Conservation (phyloP, 2,113 vertebrate genomes). For the Odocoileus hemionus region DNA sequence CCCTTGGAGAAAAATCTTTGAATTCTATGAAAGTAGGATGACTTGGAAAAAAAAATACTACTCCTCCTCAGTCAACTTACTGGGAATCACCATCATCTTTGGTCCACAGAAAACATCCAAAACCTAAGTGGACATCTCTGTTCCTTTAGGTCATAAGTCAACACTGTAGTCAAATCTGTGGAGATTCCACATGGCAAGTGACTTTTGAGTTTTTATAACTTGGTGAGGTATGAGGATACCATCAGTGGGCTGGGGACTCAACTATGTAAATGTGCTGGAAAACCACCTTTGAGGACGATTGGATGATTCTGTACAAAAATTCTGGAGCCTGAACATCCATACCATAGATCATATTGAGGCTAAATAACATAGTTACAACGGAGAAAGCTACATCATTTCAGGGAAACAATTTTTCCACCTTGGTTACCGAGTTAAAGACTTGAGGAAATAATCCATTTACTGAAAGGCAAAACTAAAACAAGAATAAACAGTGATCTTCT, state of each 20-base stretch:
- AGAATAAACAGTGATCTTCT: not conserved
- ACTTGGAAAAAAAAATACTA: not conserved
- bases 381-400: not conserved
- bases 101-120: not conserved
- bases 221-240: not conserved
- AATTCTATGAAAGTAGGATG: not conserved
- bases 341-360: not conserved
- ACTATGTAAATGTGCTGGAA: not conserved
- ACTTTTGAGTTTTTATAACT: not conserved
- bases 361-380: not conserved
- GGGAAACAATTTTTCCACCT: not conserved
- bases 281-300: not conserved
- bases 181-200: not conserved
- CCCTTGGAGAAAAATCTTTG: not conserved
- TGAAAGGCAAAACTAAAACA: slow-evolving; percentile 40
- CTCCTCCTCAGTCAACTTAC: not conserved
- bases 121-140: not conserved
- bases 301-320: not conserved
- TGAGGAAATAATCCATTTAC: not conserved
- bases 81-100: not conserved
- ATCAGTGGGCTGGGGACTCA: not conserved
- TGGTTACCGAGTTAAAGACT: not conserved
- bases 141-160: not conserved
- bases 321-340: not conserved
- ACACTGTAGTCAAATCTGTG: not conserved